A percentile compares a stretch with the other conserved stretches of the same genome.
These are phyloP conservation scores for Moxostoma hubbsi DNA, from an alignment of 2,797 vertebrate genomes.

Conservation along the genomic window DNA sequence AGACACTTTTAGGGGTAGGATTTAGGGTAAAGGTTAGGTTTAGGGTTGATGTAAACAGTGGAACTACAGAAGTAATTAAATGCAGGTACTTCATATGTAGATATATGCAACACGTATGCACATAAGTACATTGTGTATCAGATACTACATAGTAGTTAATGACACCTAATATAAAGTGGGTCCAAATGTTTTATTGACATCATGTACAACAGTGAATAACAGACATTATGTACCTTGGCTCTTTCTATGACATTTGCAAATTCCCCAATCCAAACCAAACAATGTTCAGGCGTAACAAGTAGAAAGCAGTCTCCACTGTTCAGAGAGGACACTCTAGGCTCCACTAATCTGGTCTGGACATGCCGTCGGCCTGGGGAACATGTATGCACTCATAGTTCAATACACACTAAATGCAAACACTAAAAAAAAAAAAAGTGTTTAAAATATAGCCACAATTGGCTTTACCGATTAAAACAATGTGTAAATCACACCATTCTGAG, in stretches of 20 bases:
- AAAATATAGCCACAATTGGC: no score
- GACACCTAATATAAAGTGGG: no score
- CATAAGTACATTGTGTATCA: no score
- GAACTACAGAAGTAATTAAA: no score
- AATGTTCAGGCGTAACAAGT: slow-evolving; percentile 87
- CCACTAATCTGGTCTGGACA: slow-evolving; percentile 95
- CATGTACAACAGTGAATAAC: background rate
- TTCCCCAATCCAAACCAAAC: slow-evolving; percentile 94
- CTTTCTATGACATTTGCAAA: slow-evolving; percentile 97
- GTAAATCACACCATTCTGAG: no score
- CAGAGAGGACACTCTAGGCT: slow-evolving; percentile 91
- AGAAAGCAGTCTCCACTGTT: slow-evolving; percentile 99
- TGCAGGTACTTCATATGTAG: no score
- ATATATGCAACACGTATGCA: no score
- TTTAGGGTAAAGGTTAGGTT: no score
- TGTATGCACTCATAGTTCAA: background rate
- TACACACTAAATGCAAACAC: background rate
- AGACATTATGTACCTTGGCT: slow-evolving; percentile 82
- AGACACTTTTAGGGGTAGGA: no score
- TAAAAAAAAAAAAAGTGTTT: background rate
- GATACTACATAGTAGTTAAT: no score
- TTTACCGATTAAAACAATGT: no score
- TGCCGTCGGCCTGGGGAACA: slow-evolving; percentile 87
- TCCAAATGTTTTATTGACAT: background rate
- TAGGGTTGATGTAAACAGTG: no score